Base-by-base conservation (phyloP, 2,888 invertebrate genomes). In the Cremastinae sp. region DNA sequence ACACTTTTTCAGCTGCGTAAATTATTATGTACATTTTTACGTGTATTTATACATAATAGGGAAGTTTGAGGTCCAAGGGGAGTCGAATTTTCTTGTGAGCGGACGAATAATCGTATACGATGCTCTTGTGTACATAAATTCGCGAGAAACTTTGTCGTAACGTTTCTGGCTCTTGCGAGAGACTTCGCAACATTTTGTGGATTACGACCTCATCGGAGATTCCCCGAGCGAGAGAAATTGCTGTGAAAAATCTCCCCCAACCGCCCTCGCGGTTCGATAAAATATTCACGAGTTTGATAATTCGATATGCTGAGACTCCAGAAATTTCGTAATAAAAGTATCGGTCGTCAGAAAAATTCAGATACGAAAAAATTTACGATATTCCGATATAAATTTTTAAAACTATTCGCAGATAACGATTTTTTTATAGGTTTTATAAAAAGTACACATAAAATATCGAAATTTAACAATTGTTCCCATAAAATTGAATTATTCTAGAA, bases 141-240 rank as follows among this genome's bases (percentile, higher is more conserved):
- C 37, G 58, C 58, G 68, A 59, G 62, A 72, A 62, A 68, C 53
- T 68, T 58, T 69, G 37, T 37, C 61, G 53, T 58, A 56, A 72
- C 64, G 72, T 53, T 12, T 75, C 72, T 68, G 68, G 58, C 49
- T 51, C 20, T 68, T 64, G 58, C 45, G 47, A 61, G 43, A 53
- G 55, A 58, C 16, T 62, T 47, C 43, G 7, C 53, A 28, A 28
- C 28, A 61, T 61, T 37, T 59, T 68, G 55, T 0, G 16, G 35
- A 37, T 68, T 68, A 74, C 69, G 62, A 69, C 68, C 45, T n/a
- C 49, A 4, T 14, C 39, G 41, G 62, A 4, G 45, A 45, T 45
- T 45, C 45, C 12, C 45, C 12, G 12, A 10, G 45, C n/a, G 45
- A 45, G 45, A 14, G n/a, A 45, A 12, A 28, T 28, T 28, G 28